These are phyloP conservation scores for Eutrigla gurnardus DNA, from an alignment of 2,797 vertebrate genomes.

Conservation along the genomic window DNA sequence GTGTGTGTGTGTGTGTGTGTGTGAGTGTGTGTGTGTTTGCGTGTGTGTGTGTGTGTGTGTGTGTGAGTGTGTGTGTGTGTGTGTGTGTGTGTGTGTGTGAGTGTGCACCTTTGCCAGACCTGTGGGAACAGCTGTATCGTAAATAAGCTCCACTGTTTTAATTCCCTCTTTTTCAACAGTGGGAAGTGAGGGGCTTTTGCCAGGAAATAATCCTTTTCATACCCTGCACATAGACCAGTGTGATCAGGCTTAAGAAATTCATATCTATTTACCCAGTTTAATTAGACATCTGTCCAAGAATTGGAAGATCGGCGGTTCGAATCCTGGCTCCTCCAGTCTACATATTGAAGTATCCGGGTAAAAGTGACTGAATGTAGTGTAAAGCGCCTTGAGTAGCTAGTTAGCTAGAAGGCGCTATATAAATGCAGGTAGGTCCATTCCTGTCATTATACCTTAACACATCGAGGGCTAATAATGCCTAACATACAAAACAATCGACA, in stretches of 20 bases:
- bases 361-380: too few relatives aligned
- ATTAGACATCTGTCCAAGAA: conserved; percentile 10
- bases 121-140: conserved; percentile 40
- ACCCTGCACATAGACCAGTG: conserved; percentile 8
- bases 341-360: too few relatives aligned
- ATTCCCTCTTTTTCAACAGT: conserved; percentile 42
- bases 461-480: conserved; percentile 26
- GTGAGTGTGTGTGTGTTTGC: too few relatives aligned
- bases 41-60: not conserved
- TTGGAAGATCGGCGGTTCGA: too few relatives aligned
- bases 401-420: too few relatives aligned
- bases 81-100: too few relatives aligned
- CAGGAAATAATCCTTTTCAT: conserved; percentile 31
- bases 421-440: not conserved
- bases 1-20: not conserved
- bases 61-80: too few relatives aligned
- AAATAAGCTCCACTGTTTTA: conserved; percentile 41
- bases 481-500: conserved; percentile 28
- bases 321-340: too few relatives aligned
- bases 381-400: too few relatives aligned
- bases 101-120: conserved; percentile 1
- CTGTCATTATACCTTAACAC: conserved; percentile 29
- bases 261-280: conserved; percentile 1
- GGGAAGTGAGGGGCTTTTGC: not conserved
- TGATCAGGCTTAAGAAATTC: conserved; percentile 30